Base-by-base conservation (phyloP, 2,888 invertebrate species). In the Drosophila putrida region DNA sequence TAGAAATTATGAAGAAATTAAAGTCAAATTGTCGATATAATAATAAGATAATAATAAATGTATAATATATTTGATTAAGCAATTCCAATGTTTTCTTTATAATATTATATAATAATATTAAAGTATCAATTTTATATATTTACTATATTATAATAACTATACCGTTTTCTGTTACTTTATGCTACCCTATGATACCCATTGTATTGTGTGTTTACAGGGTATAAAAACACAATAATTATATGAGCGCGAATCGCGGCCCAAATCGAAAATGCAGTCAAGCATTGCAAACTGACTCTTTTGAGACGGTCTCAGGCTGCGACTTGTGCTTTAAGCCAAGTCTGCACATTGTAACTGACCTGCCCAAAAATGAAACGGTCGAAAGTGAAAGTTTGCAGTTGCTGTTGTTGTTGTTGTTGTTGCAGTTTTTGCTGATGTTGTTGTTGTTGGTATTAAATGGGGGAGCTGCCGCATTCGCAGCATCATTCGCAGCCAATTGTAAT, bases 261-360 rank as follows among this genome's bases (percentile, higher is more conserved):
- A 83, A 82, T 86, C 69, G 86, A 75, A 83, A 86, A 76, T 86
- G 86, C 86, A 86, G 72, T 83, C 81, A 83, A 71, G 83, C 83
- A 63, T 78, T 50, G 69, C 75, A 50, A 64, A 47, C 59, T 58
- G 61, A 47, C 59, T 58, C 59, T 71, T 63, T 63, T 50, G 46
- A 57, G 43, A 54, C 50, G 49, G 50, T 31, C 31, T 51, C 25
- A 35, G 50, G 13, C 46, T 27, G 53, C 50, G 53, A 59, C 60
- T 58, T 63, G 62, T 57, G 70, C 76, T 71, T 46, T 61, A 51
- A 76, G 62, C 58, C 63, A 51, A 38, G 41, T 68, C 50, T 38
- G 10, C 59, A 63, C 62, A 71, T n/a, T n/a, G n/a, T 71, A 82
- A 83, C 83, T 86, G 83, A 83, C 86, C 83, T 83, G 83, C 86